Conservation (phyloP, 2,888 invertebrate species). For the Eledone cirrhosa region DNA sequence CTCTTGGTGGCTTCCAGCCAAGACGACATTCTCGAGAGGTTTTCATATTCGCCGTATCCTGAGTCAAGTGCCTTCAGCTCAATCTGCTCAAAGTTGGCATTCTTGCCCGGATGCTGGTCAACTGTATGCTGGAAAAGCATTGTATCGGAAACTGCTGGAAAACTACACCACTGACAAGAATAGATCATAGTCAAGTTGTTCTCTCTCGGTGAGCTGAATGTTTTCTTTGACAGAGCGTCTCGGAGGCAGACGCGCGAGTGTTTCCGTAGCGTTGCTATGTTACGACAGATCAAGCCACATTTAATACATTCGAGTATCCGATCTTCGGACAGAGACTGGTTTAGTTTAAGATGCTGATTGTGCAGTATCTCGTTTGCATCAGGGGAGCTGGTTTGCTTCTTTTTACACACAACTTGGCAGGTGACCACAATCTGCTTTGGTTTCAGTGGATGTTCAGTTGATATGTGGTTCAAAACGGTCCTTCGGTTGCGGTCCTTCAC, state of each 20-base stretch:
- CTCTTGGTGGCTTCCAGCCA: constrained; percentile 7
- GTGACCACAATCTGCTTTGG: constrained; percentile 53
- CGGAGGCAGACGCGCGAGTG: constrained; percentile 11
- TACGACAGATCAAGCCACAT: constrained; percentile 16
- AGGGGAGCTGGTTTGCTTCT: constrained; percentile 32
- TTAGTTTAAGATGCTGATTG: neutral
- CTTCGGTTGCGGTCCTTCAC: constrained; percentile 49
- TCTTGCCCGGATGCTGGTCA: constrained; percentile 23
- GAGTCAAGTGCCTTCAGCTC: constrained; percentile 3
- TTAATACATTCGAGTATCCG: constrained; percentile 19
- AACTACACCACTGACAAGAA: constrained; percentile 22
- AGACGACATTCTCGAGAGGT: neutral
- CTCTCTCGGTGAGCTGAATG: constrained; percentile 7
- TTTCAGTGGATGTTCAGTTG: constrained; percentile 51
- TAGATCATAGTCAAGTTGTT: constrained; percentile 3
- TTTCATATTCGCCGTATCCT: neutral
- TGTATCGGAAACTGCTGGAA: neutral
- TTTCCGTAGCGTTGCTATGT: constrained; percentile 1
- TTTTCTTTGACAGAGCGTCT: constrained; percentile 2
- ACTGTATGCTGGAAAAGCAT: constrained; percentile 19
- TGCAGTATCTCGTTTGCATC: neutral
- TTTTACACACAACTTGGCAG: constrained; percentile 55
- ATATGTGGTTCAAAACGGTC: constrained; percentile 50
- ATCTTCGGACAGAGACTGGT: constrained; percentile 4
- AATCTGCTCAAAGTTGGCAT: constrained; percentile 18